Percentiles rank a stretch among this genome's conserved stretches.
These are phyloP conservation scores for Lepilemur septentrionalis DNA, from an alignment of 2,797 vertebrate species.

Conservation along the genomic window DNA sequence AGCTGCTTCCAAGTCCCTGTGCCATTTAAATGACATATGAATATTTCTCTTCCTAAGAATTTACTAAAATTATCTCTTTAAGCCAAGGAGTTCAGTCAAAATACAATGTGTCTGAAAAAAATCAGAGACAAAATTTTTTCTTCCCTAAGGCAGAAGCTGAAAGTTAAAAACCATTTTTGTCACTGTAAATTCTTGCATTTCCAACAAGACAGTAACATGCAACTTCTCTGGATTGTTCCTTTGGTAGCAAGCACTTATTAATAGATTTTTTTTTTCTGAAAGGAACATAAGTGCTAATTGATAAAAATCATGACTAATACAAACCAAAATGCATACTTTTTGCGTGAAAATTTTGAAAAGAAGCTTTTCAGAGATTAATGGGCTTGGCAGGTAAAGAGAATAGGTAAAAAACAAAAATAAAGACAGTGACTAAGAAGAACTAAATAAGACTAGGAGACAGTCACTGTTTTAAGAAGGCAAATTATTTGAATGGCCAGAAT, in stretches of 20 bases:
- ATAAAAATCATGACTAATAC: neutral
- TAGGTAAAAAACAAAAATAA: neutral
- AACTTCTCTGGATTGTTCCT: neutral
- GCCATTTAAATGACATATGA: conserved; percentile 70
- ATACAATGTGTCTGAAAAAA: conserved; percentile 53
- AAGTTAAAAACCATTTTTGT: conserved; percentile 47
- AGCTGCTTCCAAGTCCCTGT: conserved; percentile 48
- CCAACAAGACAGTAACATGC: neutral
- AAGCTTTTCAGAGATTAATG: neutral
- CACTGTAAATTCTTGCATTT: conserved; percentile 14
- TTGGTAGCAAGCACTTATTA: neutral
- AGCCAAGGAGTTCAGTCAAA: conserved; percentile 71
- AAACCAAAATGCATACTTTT: conserved; percentile 20
- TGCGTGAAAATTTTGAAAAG: neutral
- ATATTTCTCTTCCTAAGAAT: neutral
- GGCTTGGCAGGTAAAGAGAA: neutral
- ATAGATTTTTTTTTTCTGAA: neutral
- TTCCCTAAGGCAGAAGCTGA: conserved; percentile 57
- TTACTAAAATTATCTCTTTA: conserved; percentile 29
- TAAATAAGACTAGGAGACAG: neutral
- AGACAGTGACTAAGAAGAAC: neutral
- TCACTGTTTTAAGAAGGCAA: neutral
- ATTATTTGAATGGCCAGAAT: neutral
- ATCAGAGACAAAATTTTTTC: conserved; percentile 50
- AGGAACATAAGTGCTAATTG: neutral